A percentile compares a stretch with the other conserved stretches of the same genome.
Conservation (phyloP, 2,888 invertebrate genomes). For the Napeogenes sylphis region DNA sequence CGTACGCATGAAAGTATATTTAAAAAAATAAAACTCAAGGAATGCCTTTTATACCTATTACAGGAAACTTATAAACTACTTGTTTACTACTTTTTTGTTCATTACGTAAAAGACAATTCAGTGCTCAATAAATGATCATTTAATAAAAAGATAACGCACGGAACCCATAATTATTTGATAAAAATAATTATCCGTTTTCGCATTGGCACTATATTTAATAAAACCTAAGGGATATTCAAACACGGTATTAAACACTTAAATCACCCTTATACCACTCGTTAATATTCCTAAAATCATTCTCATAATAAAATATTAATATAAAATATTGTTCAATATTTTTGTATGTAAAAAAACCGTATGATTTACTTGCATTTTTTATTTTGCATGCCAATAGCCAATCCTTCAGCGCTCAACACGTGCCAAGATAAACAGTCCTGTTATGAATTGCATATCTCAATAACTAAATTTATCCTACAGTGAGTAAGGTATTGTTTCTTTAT, state of each 20-base stretch:
- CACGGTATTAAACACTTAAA: not conserved
- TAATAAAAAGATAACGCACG: not conserved
- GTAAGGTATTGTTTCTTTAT: constrained; percentile 1
- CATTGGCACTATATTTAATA: not conserved
- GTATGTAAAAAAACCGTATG: not conserved
- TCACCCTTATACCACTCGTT: not conserved
- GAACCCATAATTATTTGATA: not conserved
- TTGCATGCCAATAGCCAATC: constrained; percentile 13
- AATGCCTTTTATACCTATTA: too few relatives aligned
- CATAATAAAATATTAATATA: not conserved
- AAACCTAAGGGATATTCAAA: not conserved
- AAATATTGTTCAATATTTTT: not conserved
- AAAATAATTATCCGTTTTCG: not conserved
- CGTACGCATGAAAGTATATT: too few relatives aligned
- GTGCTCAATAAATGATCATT: not conserved
- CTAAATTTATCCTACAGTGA: constrained; percentile 10
- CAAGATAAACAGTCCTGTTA: constrained; percentile 20
- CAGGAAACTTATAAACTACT: too few relatives aligned
- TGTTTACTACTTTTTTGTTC: too few relatives aligned
- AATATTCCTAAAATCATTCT: not conserved
- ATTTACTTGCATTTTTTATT: constrained; percentile 2
- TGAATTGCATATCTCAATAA: constrained; percentile 18
- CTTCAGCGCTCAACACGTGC: constrained; percentile 9
- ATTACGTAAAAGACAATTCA: too few relatives aligned
- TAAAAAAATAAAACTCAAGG: too few relatives aligned